Percentiles rank a stretch among this genome's conserved stretches.
phyloP scores from a whole-genome alignment of 1,140 invertebrate genomes.

The Tribolium madens region DNA sequence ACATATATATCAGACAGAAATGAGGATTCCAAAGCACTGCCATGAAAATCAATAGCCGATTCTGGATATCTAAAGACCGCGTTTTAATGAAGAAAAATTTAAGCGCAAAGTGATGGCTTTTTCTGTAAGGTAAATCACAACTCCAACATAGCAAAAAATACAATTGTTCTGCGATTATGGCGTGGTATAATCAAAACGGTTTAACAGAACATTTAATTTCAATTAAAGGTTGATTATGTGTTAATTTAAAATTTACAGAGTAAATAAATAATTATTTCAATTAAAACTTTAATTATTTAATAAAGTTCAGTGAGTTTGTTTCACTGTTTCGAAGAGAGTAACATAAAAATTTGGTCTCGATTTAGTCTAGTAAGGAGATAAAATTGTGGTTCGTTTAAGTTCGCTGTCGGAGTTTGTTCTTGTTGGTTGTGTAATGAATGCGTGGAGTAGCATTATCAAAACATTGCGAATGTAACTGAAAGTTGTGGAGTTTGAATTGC shows the following conservation, averaged over 20 bases:
- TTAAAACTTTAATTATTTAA: too few relatives aligned
- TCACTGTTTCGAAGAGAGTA: too few relatives aligned
- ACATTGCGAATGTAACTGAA: not conserved
- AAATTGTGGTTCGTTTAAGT: not conserved
- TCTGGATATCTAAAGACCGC: not conserved
- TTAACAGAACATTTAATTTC: too few relatives aligned
- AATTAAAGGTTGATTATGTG: too few relatives aligned
- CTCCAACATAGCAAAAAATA: not conserved
- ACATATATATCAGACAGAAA: not conserved
- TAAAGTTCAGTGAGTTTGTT: too few relatives aligned
- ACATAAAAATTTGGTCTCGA: too few relatives aligned
- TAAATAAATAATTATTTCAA: too few relatives aligned
- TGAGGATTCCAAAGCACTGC: not conserved
- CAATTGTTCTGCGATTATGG: too few relatives aligned
- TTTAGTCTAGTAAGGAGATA: not conserved
- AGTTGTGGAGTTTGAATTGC: not conserved
- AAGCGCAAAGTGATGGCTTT: not conserved
- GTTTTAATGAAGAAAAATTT: not conserved
- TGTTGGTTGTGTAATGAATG: not conserved
- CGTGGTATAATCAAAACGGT: too few relatives aligned
- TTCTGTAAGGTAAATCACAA: not conserved
- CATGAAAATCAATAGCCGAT: not conserved
- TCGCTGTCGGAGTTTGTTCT: not conserved
- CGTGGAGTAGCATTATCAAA: not conserved
- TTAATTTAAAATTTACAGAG: too few relatives aligned